A percentile compares a stretch with the other conserved stretches of the same genome.
These are phyloP conservation scores for Dermatophagoides farinae DNA, from an alignment of 1,140 invertebrate genomes.

Conservation along the genomic window DNA sequence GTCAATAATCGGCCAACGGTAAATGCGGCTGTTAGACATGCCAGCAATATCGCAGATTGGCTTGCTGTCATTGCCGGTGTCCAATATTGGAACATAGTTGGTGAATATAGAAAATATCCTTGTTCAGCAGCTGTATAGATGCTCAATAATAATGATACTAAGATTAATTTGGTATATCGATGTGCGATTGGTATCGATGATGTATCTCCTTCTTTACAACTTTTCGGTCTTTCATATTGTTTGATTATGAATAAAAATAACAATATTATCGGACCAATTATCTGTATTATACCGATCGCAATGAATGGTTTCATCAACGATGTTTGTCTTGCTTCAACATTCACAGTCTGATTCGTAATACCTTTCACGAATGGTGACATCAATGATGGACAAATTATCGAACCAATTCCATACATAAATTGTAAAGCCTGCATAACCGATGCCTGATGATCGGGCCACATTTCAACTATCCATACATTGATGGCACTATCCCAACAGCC, in stretches of 20 bases:
- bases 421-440: constrained; percentile 8
- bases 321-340: neutral
- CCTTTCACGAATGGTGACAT: constrained; percentile 11
- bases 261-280: neutral
- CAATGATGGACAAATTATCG: constrained; percentile 10
- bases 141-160: neutral
- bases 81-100: neutral
- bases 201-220: neutral
- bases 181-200: neutral
- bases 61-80: neutral
- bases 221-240: neutral
- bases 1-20: neutral
- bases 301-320: constrained; percentile 1
- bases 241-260: neutral
- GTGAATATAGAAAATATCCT: neutral
- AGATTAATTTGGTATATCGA: neutral
- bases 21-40: neutral
- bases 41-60: neutral
- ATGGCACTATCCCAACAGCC: constrained; percentile 6
- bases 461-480: constrained; percentile 13
- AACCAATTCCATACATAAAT: constrained; percentile 12
- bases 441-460: constrained; percentile 4
- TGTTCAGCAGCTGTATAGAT: neutral
- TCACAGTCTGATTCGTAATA: neutral
- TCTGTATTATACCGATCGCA: neutral